These are phyloP conservation scores for Nasua narica DNA, from an alignment of 2,797 vertebrate species.

Conservation along the genomic window DNA sequence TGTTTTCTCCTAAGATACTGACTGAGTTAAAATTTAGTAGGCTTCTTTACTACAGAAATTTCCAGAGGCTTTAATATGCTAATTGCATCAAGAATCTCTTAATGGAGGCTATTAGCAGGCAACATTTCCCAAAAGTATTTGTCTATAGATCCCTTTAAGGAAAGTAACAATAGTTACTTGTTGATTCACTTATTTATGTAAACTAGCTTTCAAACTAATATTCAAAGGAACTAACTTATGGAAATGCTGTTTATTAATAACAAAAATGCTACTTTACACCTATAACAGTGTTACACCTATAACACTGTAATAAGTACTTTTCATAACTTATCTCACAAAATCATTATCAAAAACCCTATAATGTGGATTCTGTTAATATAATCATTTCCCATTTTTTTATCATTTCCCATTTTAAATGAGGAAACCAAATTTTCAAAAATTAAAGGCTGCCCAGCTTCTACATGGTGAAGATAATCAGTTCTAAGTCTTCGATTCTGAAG, in stretches of 20 bases:
- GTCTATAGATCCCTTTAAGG: background rate
- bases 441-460: background rate
- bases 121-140: background rate
- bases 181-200: conserved; percentile 14
- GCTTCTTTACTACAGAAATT: background rate
- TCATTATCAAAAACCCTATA: background rate
- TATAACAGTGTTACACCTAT: background rate
- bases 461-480: background rate
- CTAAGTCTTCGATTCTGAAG: background rate
- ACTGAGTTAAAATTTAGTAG: background rate
- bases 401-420: background rate
- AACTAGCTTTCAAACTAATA: background rate
- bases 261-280: background rate
- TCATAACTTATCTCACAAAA: background rate
- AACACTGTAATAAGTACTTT: background rate
- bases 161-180: background rate
- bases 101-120: background rate
- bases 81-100: background rate
- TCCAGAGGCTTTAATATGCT: background rate
- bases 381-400: background rate
- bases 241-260: background rate
- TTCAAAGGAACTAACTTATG: background rate
- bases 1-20: background rate
- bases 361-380: background rate
- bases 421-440: background rate